Evolutionary conservation across 2,113 vertebrate genomes (phyloP).

Genomic region (Myanophis thanlyinensis): DNA sequence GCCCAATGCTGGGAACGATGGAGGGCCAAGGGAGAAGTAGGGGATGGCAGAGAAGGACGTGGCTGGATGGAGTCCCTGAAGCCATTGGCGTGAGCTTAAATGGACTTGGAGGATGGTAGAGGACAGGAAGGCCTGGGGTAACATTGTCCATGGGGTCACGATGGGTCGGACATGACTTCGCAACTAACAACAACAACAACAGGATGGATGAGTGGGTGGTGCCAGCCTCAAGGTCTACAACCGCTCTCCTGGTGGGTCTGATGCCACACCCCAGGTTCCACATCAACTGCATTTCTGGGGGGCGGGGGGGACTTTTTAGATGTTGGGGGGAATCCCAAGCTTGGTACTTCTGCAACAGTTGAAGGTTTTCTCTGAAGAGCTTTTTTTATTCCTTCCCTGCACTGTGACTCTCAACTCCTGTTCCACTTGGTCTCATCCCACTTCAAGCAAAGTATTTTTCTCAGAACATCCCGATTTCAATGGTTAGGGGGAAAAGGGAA

Average conservation of each 20-base stretch:
- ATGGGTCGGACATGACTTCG: too few relatives aligned
- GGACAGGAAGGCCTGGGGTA: too few relatives aligned
- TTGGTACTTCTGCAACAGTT: constrained; percentile 27
- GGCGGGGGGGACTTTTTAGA: constrained; percentile 12
- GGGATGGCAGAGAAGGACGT: too few relatives aligned
- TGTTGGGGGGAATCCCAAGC: constrained; percentile 40
- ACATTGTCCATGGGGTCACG: too few relatives aligned
- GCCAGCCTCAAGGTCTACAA: neutral
- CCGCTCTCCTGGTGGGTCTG: neutral
- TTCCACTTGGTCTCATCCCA: neutral
- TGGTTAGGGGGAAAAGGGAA: constrained; percentile 1
- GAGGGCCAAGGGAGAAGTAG: too few relatives aligned
- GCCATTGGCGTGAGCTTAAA: too few relatives aligned
- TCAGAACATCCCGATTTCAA: constrained; percentile 23
- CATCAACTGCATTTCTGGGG: neutral
- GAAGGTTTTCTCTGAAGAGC: neutral
- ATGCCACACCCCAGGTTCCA: neutral
- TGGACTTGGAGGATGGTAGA: too few relatives aligned
- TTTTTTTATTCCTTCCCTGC: neutral
- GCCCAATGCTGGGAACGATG: too few relatives aligned
- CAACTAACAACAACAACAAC: too few relatives aligned
- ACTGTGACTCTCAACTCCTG: constrained; percentile 2
- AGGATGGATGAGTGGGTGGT: neutral
- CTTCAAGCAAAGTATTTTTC: rapidly evolving
- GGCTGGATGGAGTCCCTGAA: too few relatives aligned